A percentile compares a stretch with the other conserved stretches of the same genome.
phyloP scores from a whole-genome alignment of 2,888 invertebrate genomes.

The Eristalinus aeneus region DNA sequence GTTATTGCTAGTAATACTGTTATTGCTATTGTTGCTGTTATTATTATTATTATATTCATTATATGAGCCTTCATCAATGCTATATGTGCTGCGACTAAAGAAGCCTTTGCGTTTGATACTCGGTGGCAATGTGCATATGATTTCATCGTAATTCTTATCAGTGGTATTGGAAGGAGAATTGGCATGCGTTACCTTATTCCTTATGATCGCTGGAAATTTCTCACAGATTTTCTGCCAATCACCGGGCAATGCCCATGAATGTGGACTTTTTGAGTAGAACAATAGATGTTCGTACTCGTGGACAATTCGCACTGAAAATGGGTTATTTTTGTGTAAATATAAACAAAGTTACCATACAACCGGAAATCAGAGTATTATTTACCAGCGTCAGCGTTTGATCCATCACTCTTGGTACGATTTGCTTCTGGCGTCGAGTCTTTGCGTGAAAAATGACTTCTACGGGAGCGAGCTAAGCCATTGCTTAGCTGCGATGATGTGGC shows the following conservation, averaged over 20 bases:
- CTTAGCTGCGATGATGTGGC: slow-evolving; percentile 73
- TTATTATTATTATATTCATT: slow-evolving; percentile 71
- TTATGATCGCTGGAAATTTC: slow-evolving; percentile 78
- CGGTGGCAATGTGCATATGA: slow-evolving; percentile 71
- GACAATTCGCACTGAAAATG: slow-evolving; percentile 77
- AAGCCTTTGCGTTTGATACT: slow-evolving; percentile 76
- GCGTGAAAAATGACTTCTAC: slow-evolving; percentile 80
- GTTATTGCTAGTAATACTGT: slow-evolving; percentile 58
- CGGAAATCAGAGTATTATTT: slow-evolving; percentile 29
- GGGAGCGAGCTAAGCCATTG: slow-evolving; percentile 79
- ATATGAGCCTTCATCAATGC: slow-evolving; percentile 75
- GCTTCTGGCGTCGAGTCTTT: slow-evolving; percentile 80
- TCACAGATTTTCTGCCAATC: slow-evolving; percentile 79
- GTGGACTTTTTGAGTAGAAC: slow-evolving; percentile 80
- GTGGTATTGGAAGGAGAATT: slow-evolving; percentile 57
- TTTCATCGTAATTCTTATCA: slow-evolving; percentile 62
- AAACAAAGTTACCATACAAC: slow-evolving; percentile 26
- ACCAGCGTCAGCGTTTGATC: slow-evolving; percentile 68
- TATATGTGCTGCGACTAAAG: slow-evolving; percentile 76
- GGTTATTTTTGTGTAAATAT: slow-evolving; percentile 28
- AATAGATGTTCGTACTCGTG: slow-evolving; percentile 79
- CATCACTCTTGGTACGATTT: slow-evolving; percentile 73
- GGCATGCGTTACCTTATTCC: slow-evolving; percentile 80
- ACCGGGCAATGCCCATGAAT: slow-evolving; percentile 78
- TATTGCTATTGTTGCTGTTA: slow-evolving; percentile 54